Conservation (phyloP, 2,797 vertebrate genomes). For the Lepus townsendii region DNA sequence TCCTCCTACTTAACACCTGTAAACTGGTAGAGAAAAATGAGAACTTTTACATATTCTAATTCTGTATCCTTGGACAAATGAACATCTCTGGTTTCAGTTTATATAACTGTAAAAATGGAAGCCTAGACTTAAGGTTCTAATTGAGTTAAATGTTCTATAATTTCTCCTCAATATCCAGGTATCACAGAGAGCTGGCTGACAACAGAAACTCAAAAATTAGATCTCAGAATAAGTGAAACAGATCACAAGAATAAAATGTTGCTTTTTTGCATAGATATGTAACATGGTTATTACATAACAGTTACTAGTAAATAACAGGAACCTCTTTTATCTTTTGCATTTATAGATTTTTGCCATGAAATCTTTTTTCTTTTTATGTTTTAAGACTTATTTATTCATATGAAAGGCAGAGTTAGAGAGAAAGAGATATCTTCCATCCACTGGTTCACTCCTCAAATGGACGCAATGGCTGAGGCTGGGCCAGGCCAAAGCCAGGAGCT, state of each 20-base stretch:
- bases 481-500: no score
- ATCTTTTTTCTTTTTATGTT: not conserved
- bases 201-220: slow-evolving; percentile 51
- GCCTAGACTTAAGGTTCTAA: slow-evolving; percentile 10
- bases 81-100: slow-evolving; percentile 43
- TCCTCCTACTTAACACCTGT: slow-evolving; percentile 48
- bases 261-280: not conserved
- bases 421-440: no score
- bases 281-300: not conserved
- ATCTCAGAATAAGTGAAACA: slow-evolving; percentile 36
- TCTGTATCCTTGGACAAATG: slow-evolving; percentile 14
- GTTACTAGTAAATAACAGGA: not conserved
- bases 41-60: slow-evolving; percentile 59
- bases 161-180: slow-evolving; percentile 19
- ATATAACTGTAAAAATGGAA: slow-evolving; percentile 51
- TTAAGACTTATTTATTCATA: no score
- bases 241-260: slow-evolving; percentile 31
- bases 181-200: not conserved
- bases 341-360: not conserved
- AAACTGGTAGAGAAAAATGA: not conserved
- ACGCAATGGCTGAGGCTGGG: no score
- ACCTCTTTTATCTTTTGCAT: slow-evolving; percentile 17
- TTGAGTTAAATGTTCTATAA: slow-evolving; percentile 11
- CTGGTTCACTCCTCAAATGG: no score
- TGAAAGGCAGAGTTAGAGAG: no score